A percentile compares a stretch with the other conserved stretches of the same genome.
Evolutionary conservation across 2,797 vertebrate species (phyloP).

Genomic region (Periparus ater): DNA sequence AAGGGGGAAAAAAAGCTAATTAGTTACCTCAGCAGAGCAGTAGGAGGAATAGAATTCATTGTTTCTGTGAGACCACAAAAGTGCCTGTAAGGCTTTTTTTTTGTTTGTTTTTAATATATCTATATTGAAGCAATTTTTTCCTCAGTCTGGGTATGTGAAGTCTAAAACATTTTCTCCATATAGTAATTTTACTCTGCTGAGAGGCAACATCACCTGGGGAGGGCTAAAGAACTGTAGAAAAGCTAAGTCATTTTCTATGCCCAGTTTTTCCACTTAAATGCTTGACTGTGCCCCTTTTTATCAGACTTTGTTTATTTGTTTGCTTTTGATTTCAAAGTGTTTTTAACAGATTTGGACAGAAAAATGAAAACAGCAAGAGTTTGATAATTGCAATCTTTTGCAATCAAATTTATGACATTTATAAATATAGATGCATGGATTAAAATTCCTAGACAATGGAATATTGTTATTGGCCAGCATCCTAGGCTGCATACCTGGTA

Average conservation of each 20-base stretch:
- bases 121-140: conserved; percentile 51
- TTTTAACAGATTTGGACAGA: conserved; percentile 54
- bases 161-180: conserved; percentile 37
- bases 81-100: conserved; percentile 11
- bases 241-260: conserved; percentile 9
- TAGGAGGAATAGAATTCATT: conserved; percentile 36
- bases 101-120: conserved; percentile 52
- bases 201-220: conserved; percentile 44
- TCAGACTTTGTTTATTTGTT: conserved; percentile 55
- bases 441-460: conserved; percentile 69
- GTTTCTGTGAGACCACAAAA: conserved; percentile 47
- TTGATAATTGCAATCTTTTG: conserved; percentile 63
- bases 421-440: conserved; percentile 62
- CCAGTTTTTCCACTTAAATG: not conserved
- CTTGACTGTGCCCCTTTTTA: conserved; percentile 16
- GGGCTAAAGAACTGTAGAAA: conserved; percentile 36
- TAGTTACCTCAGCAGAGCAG: conserved; percentile 23
- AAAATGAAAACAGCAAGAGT: conserved; percentile 47
- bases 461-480: conserved; percentile 70
- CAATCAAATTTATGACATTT: conserved; percentile 67
- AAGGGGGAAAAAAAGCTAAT: not conserved
- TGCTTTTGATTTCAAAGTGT: conserved; percentile 48
- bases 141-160: conserved; percentile 1
- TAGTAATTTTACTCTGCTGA: conserved; percentile 32
- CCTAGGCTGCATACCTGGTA: conserved; percentile 59